A percentile compares a stretch with the other conserved stretches of the same genome.
Evolutionary conservation across 2,797 vertebrate genomes (phyloP).

Genomic region (Xiphorhynchus erythropygius): DNA sequence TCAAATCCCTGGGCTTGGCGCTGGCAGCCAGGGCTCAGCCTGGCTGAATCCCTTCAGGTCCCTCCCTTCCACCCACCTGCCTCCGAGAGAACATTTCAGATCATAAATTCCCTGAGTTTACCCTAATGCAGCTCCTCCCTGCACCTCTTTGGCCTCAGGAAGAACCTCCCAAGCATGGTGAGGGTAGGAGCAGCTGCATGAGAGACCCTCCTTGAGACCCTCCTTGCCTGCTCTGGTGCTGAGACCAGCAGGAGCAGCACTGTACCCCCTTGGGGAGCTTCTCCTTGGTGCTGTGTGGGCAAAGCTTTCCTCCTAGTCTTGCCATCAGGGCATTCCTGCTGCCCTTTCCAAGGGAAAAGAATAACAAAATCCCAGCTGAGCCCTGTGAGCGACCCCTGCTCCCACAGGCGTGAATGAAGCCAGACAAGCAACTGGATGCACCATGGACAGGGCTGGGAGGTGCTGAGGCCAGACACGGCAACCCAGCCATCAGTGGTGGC

Average conservation of each 20-base stretch:
- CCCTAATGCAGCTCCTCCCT: background rate
- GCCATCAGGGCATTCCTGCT: background rate
- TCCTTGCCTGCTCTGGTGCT: background rate
- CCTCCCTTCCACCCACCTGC: background rate
- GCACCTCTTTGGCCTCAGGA: background rate
- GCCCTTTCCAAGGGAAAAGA: background rate
- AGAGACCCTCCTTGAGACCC: background rate
- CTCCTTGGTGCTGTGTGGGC: background rate
- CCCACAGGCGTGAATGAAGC: background rate
- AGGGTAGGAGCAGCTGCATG: background rate
- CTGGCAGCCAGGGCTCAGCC: background rate
- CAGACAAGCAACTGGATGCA: background rate
- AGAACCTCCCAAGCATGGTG: background rate
- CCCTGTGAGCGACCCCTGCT: background rate
- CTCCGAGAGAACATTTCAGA: background rate
- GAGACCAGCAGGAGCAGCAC: background rate
- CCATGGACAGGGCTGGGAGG: accelerated
- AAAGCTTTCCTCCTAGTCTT: background rate
- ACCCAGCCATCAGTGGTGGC: accelerated
- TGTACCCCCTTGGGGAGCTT: background rate
- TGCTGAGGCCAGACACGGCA: background rate
- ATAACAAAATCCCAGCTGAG: background rate
- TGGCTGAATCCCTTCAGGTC: background rate
- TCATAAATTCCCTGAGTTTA: background rate
- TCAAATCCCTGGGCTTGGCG: background rate